These are phyloP conservation scores for Drosophila busckii DNA, from an alignment of 1,140 invertebrate species.

Conservation along the genomic window DNA sequence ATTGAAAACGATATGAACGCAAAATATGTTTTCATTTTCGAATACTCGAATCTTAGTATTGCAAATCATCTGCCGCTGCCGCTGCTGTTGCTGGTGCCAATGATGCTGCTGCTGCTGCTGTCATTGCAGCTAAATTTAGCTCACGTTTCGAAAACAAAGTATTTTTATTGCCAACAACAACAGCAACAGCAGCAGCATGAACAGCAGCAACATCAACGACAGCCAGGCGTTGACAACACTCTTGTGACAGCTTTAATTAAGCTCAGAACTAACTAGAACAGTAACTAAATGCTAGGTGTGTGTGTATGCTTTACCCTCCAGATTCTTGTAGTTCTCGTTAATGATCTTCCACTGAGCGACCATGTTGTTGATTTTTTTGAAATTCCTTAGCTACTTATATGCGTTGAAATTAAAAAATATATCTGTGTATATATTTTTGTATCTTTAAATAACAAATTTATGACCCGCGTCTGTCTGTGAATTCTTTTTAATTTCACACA, in stretches of 20 bases:
- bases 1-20: background rate
- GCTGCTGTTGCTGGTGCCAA: constrained; percentile 57
- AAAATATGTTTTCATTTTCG: constrained; percentile 6
- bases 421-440: background rate
- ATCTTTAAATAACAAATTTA: constrained; percentile 9
- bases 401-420: constrained; percentile 1
- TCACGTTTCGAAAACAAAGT: constrained; percentile 45
- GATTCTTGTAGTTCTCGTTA: constrained; percentile 73
- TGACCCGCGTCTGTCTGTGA: too few species aligned
- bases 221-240: background rate
- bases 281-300: constrained; percentile 10
- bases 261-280: too few species aligned
- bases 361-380: constrained; percentile 34
- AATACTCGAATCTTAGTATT: constrained; percentile 15
- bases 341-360: constrained; percentile 73
- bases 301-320: constrained; percentile 64
- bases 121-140: constrained; percentile 64
- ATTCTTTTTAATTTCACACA: too few species aligned
- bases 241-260: too few species aligned
- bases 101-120: constrained; percentile 49
- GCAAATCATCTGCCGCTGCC: constrained; percentile 59
- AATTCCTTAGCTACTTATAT: constrained; percentile 2
- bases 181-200: constrained; percentile 12
- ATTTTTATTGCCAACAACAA: too few species aligned
- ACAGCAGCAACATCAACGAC: constrained; percentile 1